Evolutionary conservation across 2,888 invertebrate genomes (phyloP).

Genomic region (Lasioglossum calceatum): DNA sequence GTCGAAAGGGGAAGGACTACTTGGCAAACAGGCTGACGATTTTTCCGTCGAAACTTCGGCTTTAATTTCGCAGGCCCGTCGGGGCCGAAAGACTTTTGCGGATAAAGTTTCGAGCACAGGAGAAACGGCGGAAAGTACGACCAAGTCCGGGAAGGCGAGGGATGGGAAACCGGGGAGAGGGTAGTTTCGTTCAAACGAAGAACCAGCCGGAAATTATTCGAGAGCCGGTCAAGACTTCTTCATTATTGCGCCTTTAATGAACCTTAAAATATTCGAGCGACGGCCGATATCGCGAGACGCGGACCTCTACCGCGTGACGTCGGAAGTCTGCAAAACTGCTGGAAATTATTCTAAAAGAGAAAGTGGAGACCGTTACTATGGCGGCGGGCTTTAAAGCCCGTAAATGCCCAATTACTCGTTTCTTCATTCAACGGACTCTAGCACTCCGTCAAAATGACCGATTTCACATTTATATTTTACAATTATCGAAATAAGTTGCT

Average conservation of each 20-base stretch:
- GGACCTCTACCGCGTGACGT: slow-evolving; percentile 2
- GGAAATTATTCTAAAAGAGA: not conserved
- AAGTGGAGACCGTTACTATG: not conserved
- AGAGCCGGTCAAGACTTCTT: slow-evolving; percentile 69
- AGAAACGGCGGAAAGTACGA: slow-evolving; percentile 44
- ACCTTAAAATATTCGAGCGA: slow-evolving; percentile 75
- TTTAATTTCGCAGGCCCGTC: slow-evolving; percentile 53
- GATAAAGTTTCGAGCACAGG: slow-evolving; percentile 63
- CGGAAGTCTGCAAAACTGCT: not conserved
- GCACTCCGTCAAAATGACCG: too few relatives aligned
- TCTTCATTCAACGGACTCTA: slow-evolving; percentile 32
- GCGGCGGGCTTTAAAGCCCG: slow-evolving; percentile 60
- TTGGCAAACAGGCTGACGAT: slow-evolving; percentile 39
- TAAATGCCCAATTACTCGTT: slow-evolving; percentile 75
- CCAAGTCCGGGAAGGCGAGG: slow-evolving; percentile 15
- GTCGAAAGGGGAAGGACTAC: slow-evolving; percentile 36
- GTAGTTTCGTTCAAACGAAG: slow-evolving; percentile 48
- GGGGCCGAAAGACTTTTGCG: slow-evolving; percentile 65
- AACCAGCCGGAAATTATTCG: slow-evolving; percentile 61
- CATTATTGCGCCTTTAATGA: slow-evolving; percentile 77
- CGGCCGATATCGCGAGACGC: slow-evolving; percentile 41
- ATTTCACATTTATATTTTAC: too few relatives aligned
- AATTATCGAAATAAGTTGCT: too few relatives aligned
- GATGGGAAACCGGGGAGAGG: slow-evolving; percentile 10
- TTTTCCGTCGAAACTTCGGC: slow-evolving; percentile 44